Evolutionary conservation across 35 echinoderm and acorn worm genomes (phyloP).

Genomic region (Amphiura filiformis): DNA sequence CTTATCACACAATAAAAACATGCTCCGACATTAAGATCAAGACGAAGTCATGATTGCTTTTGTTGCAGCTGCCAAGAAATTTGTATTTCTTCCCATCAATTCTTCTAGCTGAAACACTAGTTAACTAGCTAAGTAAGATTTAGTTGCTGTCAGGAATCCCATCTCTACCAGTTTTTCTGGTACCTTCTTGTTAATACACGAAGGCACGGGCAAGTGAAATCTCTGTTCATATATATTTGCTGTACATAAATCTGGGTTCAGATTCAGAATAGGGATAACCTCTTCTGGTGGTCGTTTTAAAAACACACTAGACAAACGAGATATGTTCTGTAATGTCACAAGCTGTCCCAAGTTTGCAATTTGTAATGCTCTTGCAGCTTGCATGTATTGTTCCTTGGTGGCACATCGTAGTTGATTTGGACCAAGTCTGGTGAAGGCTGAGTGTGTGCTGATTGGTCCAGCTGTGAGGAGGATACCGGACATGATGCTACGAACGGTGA

Average conservation of each 20-base stretch:
- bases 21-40: no score
- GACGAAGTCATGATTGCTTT: no score
- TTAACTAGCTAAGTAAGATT: background rate
- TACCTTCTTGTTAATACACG: background rate
- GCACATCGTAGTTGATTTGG: background rate
- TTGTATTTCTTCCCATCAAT: no score
- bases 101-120: no score
- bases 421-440: background rate
- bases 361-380: background rate
- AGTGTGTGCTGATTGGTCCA: background rate
- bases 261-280: background rate
- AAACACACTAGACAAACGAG: background rate
- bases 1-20: no score
- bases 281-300: background rate
- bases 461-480: background rate
- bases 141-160: background rate
- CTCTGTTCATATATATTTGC: background rate
- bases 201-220: background rate
- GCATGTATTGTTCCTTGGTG: background rate
- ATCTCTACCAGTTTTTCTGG: background rate
- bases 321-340: background rate
- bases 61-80: no score
- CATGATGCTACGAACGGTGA: constrained; percentile 4
- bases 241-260: background rate
- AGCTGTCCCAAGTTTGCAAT: background rate